phyloP scores from a whole-genome alignment of 1,140 invertebrate genomes.

The Stegodyphus dumicola region DNA sequence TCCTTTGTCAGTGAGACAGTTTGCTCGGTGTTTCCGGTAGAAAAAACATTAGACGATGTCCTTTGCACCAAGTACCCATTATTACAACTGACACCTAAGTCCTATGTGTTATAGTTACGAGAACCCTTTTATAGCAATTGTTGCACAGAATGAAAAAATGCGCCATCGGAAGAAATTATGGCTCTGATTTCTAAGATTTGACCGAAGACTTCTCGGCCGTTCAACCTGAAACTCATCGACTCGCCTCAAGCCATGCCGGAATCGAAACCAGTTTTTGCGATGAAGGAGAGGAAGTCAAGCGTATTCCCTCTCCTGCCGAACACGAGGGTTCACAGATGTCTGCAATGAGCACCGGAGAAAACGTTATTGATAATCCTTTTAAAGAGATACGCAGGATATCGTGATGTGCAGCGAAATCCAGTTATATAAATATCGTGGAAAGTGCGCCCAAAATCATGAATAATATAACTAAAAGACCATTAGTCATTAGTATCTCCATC shows the following conservation, averaged over 20 bases:
- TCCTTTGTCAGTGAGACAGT: no score
- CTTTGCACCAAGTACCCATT: no score
- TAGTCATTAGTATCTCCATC: neutral
- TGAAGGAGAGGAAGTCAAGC: constrained; percentile 1
- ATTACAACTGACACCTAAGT: no score
- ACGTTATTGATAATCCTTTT: neutral
- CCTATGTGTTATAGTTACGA: no score
- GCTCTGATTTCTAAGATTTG: neutral
- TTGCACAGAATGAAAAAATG: no score
- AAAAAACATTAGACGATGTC: no score
- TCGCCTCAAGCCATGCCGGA: constrained; percentile 18
- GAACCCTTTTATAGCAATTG: no score
- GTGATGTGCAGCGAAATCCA: constrained; percentile 15
- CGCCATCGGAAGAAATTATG: no score
- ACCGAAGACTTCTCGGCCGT: constrained; percentile 18
- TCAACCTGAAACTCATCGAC: constrained; percentile 21
- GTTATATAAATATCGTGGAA: neutral
- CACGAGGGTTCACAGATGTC: constrained; percentile 9
- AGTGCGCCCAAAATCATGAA: neutral
- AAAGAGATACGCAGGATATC: neutral
- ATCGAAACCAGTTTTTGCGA: constrained; percentile 26
- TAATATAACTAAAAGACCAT: constrained; percentile 7
- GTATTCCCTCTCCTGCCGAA: neutral
- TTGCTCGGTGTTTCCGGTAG: no score
- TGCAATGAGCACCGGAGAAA: neutral